Conservation (phyloP, 2,113 vertebrate species). For the Laticauda laticaudata region DNA sequence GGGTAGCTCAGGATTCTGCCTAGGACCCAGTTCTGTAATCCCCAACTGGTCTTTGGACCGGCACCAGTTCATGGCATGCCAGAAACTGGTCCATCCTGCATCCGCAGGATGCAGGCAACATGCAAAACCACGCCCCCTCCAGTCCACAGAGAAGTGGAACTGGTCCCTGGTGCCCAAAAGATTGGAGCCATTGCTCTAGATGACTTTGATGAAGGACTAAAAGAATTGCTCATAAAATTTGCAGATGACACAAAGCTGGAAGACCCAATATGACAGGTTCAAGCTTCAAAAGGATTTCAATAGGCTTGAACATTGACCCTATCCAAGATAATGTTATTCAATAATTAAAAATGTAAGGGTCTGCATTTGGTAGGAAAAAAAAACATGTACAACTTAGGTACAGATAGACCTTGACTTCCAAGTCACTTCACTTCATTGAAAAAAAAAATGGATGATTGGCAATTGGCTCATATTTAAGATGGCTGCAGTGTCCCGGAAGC, state of each 20-base stretch:
- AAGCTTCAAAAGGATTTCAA: background rate
- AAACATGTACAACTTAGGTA: background rate
- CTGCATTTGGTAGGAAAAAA: background rate
- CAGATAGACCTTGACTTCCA: background rate
- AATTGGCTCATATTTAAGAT: too few species aligned
- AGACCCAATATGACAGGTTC: background rate
- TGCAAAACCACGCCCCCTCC: too few species aligned
- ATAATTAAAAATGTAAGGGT: background rate
- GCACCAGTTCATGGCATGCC: too few species aligned
- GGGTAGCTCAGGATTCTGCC: background rate
- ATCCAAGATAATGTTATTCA: background rate
- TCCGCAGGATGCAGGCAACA: too few species aligned
- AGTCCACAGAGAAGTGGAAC: too few species aligned
- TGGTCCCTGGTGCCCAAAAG: too few species aligned
- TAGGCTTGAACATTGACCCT: background rate
- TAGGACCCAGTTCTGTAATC: background rate
- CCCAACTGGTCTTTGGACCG: too few species aligned
- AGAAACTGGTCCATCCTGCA: too few species aligned
- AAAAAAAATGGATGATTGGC: background rate
- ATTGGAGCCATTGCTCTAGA: background rate
- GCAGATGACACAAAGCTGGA: background rate
- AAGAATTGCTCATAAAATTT: background rate
- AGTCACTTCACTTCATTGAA: background rate
- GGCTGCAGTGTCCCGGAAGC: too few species aligned
- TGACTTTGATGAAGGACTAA: background rate